These are phyloP conservation scores for Pseudachorutes palmiensis DNA, from an alignment of 1,140 invertebrate genomes.

Conservation along the genomic window DNA sequence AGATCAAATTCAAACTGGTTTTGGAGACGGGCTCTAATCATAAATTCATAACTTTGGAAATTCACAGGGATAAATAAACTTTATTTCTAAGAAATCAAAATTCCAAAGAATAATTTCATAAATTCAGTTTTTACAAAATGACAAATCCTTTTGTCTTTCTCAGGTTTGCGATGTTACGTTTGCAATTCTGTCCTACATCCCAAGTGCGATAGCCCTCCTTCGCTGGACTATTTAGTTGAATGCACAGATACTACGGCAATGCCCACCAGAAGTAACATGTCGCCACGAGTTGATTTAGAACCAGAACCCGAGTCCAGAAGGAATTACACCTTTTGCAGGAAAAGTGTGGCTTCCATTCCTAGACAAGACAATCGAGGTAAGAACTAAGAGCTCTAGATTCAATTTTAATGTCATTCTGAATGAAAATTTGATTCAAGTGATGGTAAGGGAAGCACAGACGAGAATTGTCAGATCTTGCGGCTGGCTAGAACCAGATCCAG, in stretches of 20 bases:
- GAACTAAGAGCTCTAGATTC: neutral
- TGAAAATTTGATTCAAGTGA: conserved; percentile 15
- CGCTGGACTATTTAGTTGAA: conserved; percentile 20
- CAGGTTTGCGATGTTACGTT: conserved; percentile 23
- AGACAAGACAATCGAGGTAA: conserved; percentile 28
- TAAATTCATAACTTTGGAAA: no score
- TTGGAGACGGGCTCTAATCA: no score
- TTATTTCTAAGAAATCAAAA: no score
- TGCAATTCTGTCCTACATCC: conserved; percentile 26
- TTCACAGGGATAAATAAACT: no score
- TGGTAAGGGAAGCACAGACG: neutral
- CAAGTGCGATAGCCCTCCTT: conserved; percentile 15
- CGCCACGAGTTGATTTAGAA: neutral
- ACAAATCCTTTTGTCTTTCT: neutral
- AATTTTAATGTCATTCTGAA: neutral
- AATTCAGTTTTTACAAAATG: neutral
- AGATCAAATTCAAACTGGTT: no score
- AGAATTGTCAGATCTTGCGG: conserved; percentile 29
- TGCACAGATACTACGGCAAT: conserved; percentile 13
- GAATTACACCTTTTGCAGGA: conserved; percentile 28
- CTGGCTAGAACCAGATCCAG: conserved; percentile 2
- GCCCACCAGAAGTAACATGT: neutral
- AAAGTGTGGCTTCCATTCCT: conserved; percentile 18
- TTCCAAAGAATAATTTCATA: no score
- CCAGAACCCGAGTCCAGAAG: neutral